Conservation (phyloP, 1,140 invertebrate species). For the Aphaenogaster ashmeadi region DNA sequence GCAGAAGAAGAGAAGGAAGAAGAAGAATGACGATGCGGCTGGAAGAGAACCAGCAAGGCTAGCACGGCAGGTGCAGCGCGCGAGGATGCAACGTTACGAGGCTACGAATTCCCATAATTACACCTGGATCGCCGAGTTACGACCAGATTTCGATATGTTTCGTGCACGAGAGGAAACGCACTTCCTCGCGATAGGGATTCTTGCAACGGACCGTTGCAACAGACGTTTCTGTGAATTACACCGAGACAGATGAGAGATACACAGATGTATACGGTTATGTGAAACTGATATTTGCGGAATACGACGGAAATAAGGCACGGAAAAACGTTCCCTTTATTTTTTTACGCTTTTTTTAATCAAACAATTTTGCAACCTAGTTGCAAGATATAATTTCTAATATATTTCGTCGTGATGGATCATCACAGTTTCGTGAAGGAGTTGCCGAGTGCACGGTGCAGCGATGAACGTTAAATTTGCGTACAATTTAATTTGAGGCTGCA, state of each 20-base stretch:
- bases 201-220: not conserved
- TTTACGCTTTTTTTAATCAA: not conserved
- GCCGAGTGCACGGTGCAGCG: not conserved
- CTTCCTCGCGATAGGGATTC: slow-evolving; percentile 19
- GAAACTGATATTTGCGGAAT: not conserved
- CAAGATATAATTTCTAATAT: not conserved
- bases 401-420: not conserved
- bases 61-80: slow-evolving; percentile 81
- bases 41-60: slow-evolving; percentile 69
- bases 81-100: slow-evolving; percentile 77
- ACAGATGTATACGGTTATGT: too few relatives aligned
- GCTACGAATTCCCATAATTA: slow-evolving; percentile 83
- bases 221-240: slow-evolving; percentile 18
- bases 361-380: not conserved
- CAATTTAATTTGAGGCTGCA: slow-evolving; percentile 5
- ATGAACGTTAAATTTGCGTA: slow-evolving; percentile 30
- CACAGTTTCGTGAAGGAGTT: not conserved
- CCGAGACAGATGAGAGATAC: not conserved
- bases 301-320: not conserved
- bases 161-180: slow-evolving; percentile 46
- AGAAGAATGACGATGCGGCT: slow-evolving; percentile 67
- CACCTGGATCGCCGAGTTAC: slow-evolving; percentile 75
- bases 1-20: slow-evolving; percentile 54
- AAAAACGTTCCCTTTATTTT: not conserved
- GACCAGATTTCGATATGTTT: slow-evolving; percentile 75